Evolutionary conservation across 2,888 invertebrate genomes (phyloP), one percentile per base, ranked within the genome.

Genomic region (Philhelius pedissequus): DNA sequence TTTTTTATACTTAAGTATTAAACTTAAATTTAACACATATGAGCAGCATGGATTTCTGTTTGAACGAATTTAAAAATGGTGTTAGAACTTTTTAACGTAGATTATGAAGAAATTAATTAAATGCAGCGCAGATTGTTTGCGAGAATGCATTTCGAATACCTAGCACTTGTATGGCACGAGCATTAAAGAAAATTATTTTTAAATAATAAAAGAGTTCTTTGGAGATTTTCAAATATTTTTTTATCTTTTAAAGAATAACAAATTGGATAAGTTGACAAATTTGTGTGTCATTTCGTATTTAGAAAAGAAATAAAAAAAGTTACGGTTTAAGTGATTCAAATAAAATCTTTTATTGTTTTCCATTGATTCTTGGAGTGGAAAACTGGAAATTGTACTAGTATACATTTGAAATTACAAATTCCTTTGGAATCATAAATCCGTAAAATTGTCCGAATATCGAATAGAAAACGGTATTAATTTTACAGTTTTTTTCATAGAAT

Each of bases 121-220:
- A 50, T 7, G 64, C 64, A 81, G 70, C 48, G 80, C 69, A 50
- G 75, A 45, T 77, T 76, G 60, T 69, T 83, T 43, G 30, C 32
- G 60, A 56, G 30, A 50, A 20, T 82, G 5, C 32, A 56, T 30
- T 52, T 70, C 25, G 25, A 52, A 71, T 13, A n/a, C n/a, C n/a
- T n/a, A 22, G 75, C 80, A 84, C 71, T 84, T 56, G 84, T 84
- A 84, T 84, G 84, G 84, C 84, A 76, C 84, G 71, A n/a, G 40
- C n/a, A 20, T n/a, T 7, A 20, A 25, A 50, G 6, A 20, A 50
- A 70, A 30, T n/a, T 52, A 62, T 64, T 73, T 54, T 58, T n/a
- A 52, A 30, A 5, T 32, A 60, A 50, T 60, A 30, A n/a, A n/a
- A 38, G 6, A 60, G n/a, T 76, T 80, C 84, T 84, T 84, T 84